Base-by-base conservation (phyloP, 2,888 invertebrate genomes). In the Chrysina gloriosa region DNA sequence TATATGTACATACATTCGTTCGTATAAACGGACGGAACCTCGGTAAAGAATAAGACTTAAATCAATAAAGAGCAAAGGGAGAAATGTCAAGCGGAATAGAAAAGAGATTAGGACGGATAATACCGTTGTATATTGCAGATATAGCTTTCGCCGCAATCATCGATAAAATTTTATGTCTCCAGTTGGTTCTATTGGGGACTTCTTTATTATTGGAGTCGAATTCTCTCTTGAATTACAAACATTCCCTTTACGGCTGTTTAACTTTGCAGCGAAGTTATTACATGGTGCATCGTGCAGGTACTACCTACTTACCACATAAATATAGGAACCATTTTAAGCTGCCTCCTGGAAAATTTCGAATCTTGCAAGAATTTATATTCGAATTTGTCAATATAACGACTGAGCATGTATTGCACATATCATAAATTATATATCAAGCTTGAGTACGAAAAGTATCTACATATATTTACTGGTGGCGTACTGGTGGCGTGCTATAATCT, bases 71-170 rank as follows among this genome's bases (percentile, higher is more conserved):
- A 23, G 36, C 36, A 56, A 56, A 39, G 9, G 56, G 11, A 36
- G 27, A 56, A 56, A 56, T 6, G 56, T 56, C 56, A 56, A 36
- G 14, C 23, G 23, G 36, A 56, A 56, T 56, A 56, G 36, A 39
- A 56, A 56, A 56, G 56, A 25, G 56, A 56, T 56, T 56, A 56
- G 16, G 25, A 36, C 56, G 36, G 56, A 56, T 56, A 56, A 56
- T 56, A 19, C 36, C 56, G 39, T 36, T 56, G 39, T 56, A 56
- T 56, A 56, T 56, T 56, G 56, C 56, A 25, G 56, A 56, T 56
- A 56, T 39, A 19, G 50, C 27, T 50, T 27, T 23, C 29, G 11
- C 39, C 56, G 23, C 23, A 23, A 56, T 56, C 56, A 56, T 34
- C 56, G 56, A 56, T 56, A 56, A 56, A 56, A 56, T 56, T 36